Base-by-base conservation (phyloP, 2,113 vertebrate species). In the Nanorana parkeri region DNA sequence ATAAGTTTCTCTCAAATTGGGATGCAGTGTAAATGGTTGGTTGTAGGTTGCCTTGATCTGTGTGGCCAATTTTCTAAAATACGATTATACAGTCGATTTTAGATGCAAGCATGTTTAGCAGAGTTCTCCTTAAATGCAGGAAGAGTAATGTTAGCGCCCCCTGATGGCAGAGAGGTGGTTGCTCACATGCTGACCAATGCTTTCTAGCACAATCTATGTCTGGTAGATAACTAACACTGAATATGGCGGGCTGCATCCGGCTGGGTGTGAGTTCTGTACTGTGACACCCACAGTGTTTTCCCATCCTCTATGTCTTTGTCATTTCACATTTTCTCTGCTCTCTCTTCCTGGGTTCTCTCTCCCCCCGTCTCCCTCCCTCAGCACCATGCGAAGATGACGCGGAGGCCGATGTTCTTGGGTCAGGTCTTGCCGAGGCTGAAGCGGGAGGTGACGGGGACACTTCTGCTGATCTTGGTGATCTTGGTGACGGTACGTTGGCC, bases 401-500 rank as follows among this genome's bases (percentile, higher is more conserved):
- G 68, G 93, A 94, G 63, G 94, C 68, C 1, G 78, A 96, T 15
- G 95, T 96, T 10, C 95, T 93, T 87, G 89, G 90, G 83, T 92
- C 92, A 0, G 96, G 92, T 81, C 92, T 95, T 56, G 93, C 93
- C n/a, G 94, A 95, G 88, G 93, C 92, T 15, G 96, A 96, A 85
- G 94, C 95, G 13, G 88, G 87, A 5, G 92, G 93, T 28, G 95
- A 94, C 55, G 92, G 93, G 78, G 92, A 95, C 86, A 92, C 93
- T 0, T 93, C 95, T 21, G 96, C 96, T 26, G 96, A 97, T 85
- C 90, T 97, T 90, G 97, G 97, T 26, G 96, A 97, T 85, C 90
- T 97, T 90, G 97, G 97, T 68, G 94, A 99, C 21, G 97, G 97
- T 98, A 92, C 16, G 79, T 81, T 13, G 68, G 10, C 23, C 47